Evolutionary conservation across 2,113 vertebrate species (phyloP).

Genomic region (Orycteropus afer): DNA sequence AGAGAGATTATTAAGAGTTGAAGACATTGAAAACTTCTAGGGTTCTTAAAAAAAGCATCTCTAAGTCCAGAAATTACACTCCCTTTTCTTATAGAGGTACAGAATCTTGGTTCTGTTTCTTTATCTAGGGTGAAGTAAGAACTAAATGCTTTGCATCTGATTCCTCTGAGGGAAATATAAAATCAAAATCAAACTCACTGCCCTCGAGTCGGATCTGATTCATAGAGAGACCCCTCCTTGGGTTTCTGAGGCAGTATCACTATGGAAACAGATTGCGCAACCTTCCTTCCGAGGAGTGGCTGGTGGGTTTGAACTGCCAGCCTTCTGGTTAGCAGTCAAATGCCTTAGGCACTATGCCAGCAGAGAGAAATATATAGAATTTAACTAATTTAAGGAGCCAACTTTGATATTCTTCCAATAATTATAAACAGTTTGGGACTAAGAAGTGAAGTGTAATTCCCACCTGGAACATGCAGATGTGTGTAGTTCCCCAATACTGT

Average conservation of each 20-base stretch:
- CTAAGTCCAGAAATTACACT: neutral
- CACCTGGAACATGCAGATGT: constrained; percentile 35
- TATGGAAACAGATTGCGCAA: no score
- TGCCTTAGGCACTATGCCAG: no score
- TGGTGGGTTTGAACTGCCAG: no score
- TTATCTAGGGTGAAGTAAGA: neutral
- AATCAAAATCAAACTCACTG: no score
- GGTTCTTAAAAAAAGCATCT: neutral
- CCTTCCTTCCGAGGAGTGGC: no score
- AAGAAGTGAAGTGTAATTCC: constrained; percentile 43
- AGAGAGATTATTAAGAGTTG: neutral
- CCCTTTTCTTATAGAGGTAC: neutral
- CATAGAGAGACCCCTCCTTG: no score
- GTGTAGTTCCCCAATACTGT: neutral
- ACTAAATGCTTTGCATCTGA: neutral
- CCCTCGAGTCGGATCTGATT: no score
- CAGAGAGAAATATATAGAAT: no score
- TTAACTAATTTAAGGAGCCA: neutral
- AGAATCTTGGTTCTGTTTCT: neutral
- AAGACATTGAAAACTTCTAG: neutral
- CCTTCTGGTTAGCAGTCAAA: no score
- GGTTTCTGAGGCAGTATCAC: no score
- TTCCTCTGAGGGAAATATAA: neutral
- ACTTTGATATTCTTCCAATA: constrained; percentile 56
- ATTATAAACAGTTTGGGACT: constrained; percentile 61